phyloP scores from a whole-genome alignment of 1,140 invertebrate species.

The Leucophenga varia region DNA sequence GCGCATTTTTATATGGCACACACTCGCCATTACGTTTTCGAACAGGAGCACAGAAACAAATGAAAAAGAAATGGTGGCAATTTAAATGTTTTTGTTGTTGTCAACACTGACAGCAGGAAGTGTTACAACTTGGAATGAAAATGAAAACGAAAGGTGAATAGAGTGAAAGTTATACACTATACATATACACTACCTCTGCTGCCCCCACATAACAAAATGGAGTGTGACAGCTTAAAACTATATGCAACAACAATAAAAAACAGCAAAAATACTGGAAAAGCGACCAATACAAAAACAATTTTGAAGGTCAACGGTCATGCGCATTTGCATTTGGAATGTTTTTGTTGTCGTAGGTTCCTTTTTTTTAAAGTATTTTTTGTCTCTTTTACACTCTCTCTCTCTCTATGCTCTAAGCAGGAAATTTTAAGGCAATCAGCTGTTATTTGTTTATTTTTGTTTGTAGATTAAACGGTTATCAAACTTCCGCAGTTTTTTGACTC shows the following conservation, averaged over 20 bases:
- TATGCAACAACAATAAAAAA: too few relatives aligned
- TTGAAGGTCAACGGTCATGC: conserved; percentile 44
- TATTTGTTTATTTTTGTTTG: conserved; percentile 31
- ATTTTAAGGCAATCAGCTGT: too few relatives aligned
- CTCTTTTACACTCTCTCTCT: conserved; percentile 2
- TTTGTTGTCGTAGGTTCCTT: conserved; percentile 45
- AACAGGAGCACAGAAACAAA: conserved; percentile 28
- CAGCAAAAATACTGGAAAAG: too few relatives aligned
- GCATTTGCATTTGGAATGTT: conserved; percentile 19
- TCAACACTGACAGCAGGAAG: conserved; percentile 6
- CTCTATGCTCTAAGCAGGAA: too few relatives aligned
- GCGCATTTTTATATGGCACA: conserved; percentile 38
- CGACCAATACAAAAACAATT: too few relatives aligned
- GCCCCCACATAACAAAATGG: too few relatives aligned
- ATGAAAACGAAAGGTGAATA: too few relatives aligned
- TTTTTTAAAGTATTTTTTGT: not conserved
- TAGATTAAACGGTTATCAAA: too few relatives aligned
- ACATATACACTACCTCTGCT: too few relatives aligned
- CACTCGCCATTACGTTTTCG: conserved; percentile 51
- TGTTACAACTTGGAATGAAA: not conserved
- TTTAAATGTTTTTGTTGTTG: too few relatives aligned
- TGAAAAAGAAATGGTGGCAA: too few relatives aligned
- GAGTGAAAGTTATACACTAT: conserved; percentile 24
- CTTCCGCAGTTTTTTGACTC: conserved; percentile 23
- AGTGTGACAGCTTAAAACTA: too few relatives aligned